phyloP scores from a whole-genome alignment of 2,888 invertebrate genomes.

The Oscheius myriophilus region DNA sequence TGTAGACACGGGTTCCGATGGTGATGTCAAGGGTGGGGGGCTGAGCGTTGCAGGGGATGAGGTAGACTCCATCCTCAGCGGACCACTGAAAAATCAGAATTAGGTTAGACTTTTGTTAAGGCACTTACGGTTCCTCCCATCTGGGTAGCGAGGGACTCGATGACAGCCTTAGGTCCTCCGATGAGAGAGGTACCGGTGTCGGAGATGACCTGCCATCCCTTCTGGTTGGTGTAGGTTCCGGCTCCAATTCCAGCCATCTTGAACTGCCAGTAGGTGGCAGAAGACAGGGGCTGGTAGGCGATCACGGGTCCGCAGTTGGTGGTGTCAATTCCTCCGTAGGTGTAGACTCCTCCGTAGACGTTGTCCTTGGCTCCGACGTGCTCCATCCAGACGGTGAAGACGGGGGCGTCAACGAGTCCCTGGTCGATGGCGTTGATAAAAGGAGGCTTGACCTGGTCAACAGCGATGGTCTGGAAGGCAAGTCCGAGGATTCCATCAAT shows the following conservation, averaged over 20 bases:
- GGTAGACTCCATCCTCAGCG: slow-evolving; percentile 47
- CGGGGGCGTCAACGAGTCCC: slow-evolving; percentile 52
- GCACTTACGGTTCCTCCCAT: slow-evolving; percentile 40
- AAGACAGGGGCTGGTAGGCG: slow-evolving; percentile 53
- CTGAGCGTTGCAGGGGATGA: slow-evolving; percentile 42
- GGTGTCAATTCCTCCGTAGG: slow-evolving; percentile 55
- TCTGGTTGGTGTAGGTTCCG: slow-evolving; percentile 40
- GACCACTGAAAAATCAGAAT: slow-evolving; percentile 29
- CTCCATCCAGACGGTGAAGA: slow-evolving; percentile 61
- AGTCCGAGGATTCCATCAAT: slow-evolving; percentile 55
- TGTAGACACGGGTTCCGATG: slow-evolving; percentile 47
- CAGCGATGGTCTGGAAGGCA: slow-evolving; percentile 56
- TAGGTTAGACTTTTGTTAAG: background rate
- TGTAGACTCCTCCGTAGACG: slow-evolving; percentile 54
- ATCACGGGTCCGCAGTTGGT: slow-evolving; percentile 55
- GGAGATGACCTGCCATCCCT: slow-evolving; percentile 58
- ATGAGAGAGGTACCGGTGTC: slow-evolving; percentile 57
- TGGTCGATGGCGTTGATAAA: slow-evolving; percentile 55
- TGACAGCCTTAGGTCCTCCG: slow-evolving; percentile 48
- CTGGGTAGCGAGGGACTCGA: slow-evolving; percentile 37
- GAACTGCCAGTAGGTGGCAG: slow-evolving; percentile 62
- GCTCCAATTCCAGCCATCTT: slow-evolving; percentile 45
- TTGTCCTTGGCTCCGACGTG: slow-evolving; percentile 52
- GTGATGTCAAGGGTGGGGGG: slow-evolving; percentile 47
- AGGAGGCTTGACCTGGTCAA: slow-evolving; percentile 54